phyloP scores from a whole-genome alignment of 2,797 vertebrate species.

The Poeciliopsis gracilis region DNA sequence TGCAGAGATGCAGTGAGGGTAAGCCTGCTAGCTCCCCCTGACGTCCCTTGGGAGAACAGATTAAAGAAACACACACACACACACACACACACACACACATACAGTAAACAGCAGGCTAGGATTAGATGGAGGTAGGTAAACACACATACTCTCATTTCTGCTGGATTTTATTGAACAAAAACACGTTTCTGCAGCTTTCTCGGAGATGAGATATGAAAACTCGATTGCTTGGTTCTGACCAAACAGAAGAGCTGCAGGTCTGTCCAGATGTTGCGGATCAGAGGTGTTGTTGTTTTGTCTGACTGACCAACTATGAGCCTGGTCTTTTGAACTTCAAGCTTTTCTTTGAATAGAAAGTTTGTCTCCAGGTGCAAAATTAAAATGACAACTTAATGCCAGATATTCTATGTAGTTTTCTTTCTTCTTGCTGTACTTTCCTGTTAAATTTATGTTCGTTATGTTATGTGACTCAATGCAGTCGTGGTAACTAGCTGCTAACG shows the following conservation, averaged over 20 bases:
- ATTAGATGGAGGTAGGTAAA: slow-evolving; percentile 63
- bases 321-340: background rate
- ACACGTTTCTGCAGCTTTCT: background rate
- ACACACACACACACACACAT: slow-evolving; percentile 44
- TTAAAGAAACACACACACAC: slow-evolving; percentile 67
- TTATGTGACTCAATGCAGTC: too few species aligned
- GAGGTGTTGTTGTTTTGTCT: background rate
- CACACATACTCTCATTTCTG: slow-evolving; percentile 40
- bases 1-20: slow-evolving; percentile 76
- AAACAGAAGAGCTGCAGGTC: background rate
- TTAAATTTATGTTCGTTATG: too few species aligned
- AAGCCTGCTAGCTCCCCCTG: slow-evolving; percentile 76
- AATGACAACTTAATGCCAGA: background rate
- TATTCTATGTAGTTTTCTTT: too few species aligned
- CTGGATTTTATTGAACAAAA: slow-evolving; percentile 40
- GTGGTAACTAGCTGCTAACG: too few species aligned
- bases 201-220: background rate
- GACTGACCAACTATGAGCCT: background rate
- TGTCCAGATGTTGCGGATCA: background rate
- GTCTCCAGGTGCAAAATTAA: background rate
- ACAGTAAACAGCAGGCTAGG: slow-evolving; percentile 64
- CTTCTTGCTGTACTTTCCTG: too few species aligned
- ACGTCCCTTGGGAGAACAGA: slow-evolving; percentile 70
- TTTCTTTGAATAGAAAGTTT: background rate
- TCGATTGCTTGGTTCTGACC: too few species aligned